Evolutionary conservation across 2,888 invertebrate genomes (phyloP), one percentile per base, ranked within the genome.

Genomic region (Anoncus sp.): DNA sequence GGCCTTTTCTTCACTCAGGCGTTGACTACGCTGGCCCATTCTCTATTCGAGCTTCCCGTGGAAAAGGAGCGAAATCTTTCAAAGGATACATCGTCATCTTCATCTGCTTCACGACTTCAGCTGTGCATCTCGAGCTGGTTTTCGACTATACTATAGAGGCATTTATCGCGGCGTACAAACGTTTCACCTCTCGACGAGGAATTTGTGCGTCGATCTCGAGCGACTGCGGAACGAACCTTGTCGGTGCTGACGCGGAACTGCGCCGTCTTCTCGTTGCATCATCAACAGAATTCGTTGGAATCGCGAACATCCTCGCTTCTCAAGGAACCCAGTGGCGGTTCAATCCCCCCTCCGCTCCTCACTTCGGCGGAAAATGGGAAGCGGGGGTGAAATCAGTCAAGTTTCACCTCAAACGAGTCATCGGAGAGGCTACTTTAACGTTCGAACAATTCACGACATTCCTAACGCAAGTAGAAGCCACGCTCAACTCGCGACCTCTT

Each of bases 21-120:
- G 43, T 71, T 6, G 71, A 71, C 45, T 71, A 71, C 7, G 71
- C 71, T 2, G 71, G 62, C 12, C 71, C 71, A 40, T 27, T 70
- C 9, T 12, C 22, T 1, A n/a, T 60, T 4, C 24, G 43, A n/a
- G 45, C 60, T 3, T 38, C 40, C 9, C n/a, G 12, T 4, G 71
- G 71, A 1, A 16, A 27, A 2, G 40, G 71, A 14, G 10, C 35
- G 9, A 51, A 49, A 40, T 3, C 27, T 2, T 49, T 27, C 49
- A 70, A 70, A 16, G 47, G 16, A 7, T 70, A 47, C 20, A 9
- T 70, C 3, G 35, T 14, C 4, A 5, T 70, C 3, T 70, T 70
- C 22, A 43, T 70, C 5, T 40, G 70, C 31, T 1, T 70, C 1
- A 3, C 53, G 1, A 62, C 72, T 2, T 55, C 53, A 31, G 63